Conservation (phyloP, 2,797 vertebrate species). For the Coracias cyanogaster region DNA sequence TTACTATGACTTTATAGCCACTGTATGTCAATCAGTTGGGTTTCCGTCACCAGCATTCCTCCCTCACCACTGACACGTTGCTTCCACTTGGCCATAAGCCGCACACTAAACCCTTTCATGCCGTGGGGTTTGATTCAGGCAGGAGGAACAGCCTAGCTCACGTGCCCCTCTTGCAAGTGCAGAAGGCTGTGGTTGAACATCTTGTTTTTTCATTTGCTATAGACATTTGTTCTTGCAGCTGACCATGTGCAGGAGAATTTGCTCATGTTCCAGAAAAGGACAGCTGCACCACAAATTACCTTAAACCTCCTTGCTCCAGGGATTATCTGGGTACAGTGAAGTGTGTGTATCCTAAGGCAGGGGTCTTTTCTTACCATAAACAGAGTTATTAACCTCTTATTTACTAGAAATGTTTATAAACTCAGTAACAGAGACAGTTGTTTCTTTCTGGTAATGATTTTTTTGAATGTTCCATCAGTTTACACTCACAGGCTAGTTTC, state of each 20-base stretch:
- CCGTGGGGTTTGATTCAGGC: slow-evolving; percentile 65
- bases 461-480: neutral
- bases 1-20: slow-evolving; percentile 66
- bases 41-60: slow-evolving; percentile 68
- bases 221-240: slow-evolving; percentile 92
- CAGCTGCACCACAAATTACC: slow-evolving; percentile 92
- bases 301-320: slow-evolving; percentile 87
- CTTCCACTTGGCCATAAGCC: slow-evolving; percentile 78
- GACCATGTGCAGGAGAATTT: slow-evolving; percentile 89
- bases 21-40: slow-evolving; percentile 51
- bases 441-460: neutral
- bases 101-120: slow-evolving; percentile 75
- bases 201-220: slow-evolving; percentile 87
- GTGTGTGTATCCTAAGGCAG: slow-evolving; percentile 76
- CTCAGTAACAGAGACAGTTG: neutral
- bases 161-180: slow-evolving; percentile 63
- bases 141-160: slow-evolving; percentile 66
- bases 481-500: neutral
- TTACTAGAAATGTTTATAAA: slow-evolving; percentile 65
- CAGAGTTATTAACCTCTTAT: slow-evolving; percentile 82
- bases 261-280: slow-evolving; percentile 88
- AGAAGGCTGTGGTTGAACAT: slow-evolving; percentile 74
- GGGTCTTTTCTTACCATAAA: slow-evolving; percentile 69
- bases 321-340: slow-evolving; percentile 84
- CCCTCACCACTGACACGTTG: slow-evolving; percentile 60